Evolutionary conservation across 2,797 vertebrate genomes (phyloP).

Genomic region (Sylvia borin): DNA sequence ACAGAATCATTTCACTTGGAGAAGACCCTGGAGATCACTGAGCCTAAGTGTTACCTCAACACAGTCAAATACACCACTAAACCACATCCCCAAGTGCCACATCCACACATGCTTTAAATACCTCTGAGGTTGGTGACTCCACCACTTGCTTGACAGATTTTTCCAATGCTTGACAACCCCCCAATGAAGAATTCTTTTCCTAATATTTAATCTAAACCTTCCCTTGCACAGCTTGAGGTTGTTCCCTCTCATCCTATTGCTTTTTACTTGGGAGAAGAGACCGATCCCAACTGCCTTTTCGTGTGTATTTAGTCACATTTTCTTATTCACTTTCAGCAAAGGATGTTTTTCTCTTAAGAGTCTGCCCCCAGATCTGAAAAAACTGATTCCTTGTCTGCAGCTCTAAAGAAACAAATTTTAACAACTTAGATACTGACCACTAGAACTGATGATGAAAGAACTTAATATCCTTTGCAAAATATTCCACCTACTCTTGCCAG

Average conservation of each 20-base stretch:
- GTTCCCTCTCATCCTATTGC: neutral
- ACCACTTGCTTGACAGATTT: neutral
- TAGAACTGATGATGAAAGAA: neutral
- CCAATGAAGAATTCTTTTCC: neutral
- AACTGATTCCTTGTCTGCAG: neutral
- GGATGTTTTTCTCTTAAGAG: neutral
- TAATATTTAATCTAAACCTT: neutral
- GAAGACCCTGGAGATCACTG: neutral
- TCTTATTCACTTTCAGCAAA: neutral
- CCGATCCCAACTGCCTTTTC: accelerated
- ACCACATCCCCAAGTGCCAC: neutral
- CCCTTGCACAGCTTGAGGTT: neutral
- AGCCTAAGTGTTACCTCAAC: neutral
- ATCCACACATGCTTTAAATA: neutral
- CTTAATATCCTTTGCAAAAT: neutral
- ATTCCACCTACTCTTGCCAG: neutral
- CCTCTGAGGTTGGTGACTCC: neutral
- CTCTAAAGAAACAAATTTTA: neutral
- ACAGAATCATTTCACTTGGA: neutral
- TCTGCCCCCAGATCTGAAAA: neutral
- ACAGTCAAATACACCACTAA: neutral
- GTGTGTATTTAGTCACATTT: neutral
- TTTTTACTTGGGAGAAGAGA: neutral
- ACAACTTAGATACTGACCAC: neutral
- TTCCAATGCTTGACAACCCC: neutral